These are phyloP conservation scores for Caenorhabditis afra DNA, from an alignment of 2,888 invertebrate genomes.

Conservation along the genomic window DNA sequence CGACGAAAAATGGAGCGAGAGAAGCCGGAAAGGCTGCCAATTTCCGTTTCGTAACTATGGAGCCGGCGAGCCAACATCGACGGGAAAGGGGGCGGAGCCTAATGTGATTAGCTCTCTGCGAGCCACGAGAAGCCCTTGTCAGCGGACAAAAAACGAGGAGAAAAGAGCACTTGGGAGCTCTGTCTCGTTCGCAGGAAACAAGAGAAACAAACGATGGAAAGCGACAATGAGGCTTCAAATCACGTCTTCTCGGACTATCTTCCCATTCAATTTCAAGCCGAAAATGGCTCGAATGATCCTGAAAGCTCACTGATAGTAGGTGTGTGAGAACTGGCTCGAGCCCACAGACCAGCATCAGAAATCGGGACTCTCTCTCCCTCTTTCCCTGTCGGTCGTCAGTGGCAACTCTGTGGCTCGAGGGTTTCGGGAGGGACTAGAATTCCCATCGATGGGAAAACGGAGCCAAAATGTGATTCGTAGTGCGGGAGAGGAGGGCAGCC, in stretches of 20 bases:
- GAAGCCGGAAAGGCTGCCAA: conserved; percentile 28
- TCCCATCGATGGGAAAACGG: conserved; percentile 29
- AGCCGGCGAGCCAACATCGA: conserved; percentile 3
- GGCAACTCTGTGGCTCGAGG: conserved; percentile 3
- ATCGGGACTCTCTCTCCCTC: no score
- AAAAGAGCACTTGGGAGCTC: background rate
- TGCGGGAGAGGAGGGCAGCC: background rate
- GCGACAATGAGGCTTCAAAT: no score
- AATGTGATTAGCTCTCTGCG: conserved; percentile 10
- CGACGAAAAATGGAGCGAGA: background rate
- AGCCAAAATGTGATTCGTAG: conserved; percentile 4
- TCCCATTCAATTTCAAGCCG: no score
- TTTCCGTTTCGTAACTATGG: conserved; percentile 44
- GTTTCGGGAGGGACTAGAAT: background rate
- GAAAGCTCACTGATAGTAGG: no score
- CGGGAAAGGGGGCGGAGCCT: conserved; percentile 25
- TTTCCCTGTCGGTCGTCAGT: conserved; percentile 11
- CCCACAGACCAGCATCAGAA: no score
- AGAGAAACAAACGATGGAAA: no score
- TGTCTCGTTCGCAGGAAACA: no score
- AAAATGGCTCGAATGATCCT: no score
- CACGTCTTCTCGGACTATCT: no score
- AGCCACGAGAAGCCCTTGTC: background rate
- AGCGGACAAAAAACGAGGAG: background rate
- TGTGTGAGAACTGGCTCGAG: background rate